A percentile compares a stretch with the other conserved stretches of the same genome.
These are phyloP conservation scores for Portunus trituberculatus DNA, from an alignment of 1,140 invertebrate species.

Conservation along the genomic window DNA sequence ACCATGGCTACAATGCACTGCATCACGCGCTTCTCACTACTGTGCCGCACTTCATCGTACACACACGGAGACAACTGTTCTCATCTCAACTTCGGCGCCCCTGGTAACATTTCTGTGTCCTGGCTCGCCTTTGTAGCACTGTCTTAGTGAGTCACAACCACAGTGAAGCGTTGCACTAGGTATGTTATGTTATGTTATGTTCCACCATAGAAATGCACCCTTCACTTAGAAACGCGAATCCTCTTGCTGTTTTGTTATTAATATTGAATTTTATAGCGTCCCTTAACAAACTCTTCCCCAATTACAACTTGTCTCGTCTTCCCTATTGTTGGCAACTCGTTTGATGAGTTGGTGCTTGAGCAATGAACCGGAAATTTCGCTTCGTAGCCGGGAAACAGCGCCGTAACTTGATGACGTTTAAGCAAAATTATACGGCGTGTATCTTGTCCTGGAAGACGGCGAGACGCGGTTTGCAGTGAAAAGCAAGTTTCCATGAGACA, in stretches of 20 bases:
- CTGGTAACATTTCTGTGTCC: no score
- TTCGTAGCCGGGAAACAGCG: background rate
- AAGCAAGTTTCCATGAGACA: background rate
- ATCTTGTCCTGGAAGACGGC: background rate
- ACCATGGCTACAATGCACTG: no score
- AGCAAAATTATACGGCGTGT: background rate
- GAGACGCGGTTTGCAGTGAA: background rate
- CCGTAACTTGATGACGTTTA: background rate
- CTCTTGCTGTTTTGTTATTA: background rate
- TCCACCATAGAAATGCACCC: no score
- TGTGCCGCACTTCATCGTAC: no score
- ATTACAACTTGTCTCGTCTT: background rate
- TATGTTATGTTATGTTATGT: no score
- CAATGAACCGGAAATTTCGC: background rate
- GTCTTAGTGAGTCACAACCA: no score
- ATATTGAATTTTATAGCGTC: background rate
- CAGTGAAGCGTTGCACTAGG: no score
- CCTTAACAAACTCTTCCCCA: background rate
- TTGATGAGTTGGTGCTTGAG: conserved; percentile 2
- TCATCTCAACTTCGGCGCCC: no score
- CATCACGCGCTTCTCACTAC: no score
- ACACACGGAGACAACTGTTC: no score
- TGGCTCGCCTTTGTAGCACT: no score
- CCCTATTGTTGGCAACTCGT: background rate
- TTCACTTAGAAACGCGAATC: no score